Base-by-base conservation (phyloP, 2,888 invertebrate species). In the Anodontia alba region DNA sequence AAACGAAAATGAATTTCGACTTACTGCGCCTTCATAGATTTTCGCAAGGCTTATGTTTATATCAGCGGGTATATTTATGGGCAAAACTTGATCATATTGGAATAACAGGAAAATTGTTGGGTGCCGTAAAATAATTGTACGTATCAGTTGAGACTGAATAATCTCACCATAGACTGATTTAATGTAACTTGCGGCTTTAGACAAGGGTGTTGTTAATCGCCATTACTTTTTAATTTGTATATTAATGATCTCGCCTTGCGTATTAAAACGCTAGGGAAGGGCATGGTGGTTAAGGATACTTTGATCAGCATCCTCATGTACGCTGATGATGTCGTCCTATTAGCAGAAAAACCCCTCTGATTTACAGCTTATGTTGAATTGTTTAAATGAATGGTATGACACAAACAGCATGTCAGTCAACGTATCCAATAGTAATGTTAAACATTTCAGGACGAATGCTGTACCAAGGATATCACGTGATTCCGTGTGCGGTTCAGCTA, bases 11-110 rank as follows among this genome's bases (percentile, higher is more conserved):
- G 15, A 79, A 79, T 51, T 46, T 38, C 75, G 10, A 80, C 80
- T 10, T 80, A 72, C 49, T 36, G 51, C 26, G 76, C 80, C 2
- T 80, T 76, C 33, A 72, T 80, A 23, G 75, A 80, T 51, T 76
- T 75, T 42, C 46, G 67, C 17, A 75, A 76, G 23, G 72, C 71
- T n/a, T 80, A 68, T 62, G 80, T 76, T 23, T 43, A 26, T 26
- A 49, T 80, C 10, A 68, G 74, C 36, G 54, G 80, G 42, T 12
- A 23, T 38, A 17, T 73, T 20, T 38, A 69, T 17, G 68, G 46
- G 69, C 31, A 57, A n/a, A 73, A 66, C 23, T 57, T 77, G 54
- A 57, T 10, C 31, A 29, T 23, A n/a, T 70, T 5, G 76, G 80
- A 1, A 17, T 80, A 8, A 43, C 62, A 15, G 57, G 73, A 1